These are phyloP conservation scores for Myiotriccus ornatus DNA, from an alignment of 2,797 vertebrate species.

Conservation along the genomic window DNA sequence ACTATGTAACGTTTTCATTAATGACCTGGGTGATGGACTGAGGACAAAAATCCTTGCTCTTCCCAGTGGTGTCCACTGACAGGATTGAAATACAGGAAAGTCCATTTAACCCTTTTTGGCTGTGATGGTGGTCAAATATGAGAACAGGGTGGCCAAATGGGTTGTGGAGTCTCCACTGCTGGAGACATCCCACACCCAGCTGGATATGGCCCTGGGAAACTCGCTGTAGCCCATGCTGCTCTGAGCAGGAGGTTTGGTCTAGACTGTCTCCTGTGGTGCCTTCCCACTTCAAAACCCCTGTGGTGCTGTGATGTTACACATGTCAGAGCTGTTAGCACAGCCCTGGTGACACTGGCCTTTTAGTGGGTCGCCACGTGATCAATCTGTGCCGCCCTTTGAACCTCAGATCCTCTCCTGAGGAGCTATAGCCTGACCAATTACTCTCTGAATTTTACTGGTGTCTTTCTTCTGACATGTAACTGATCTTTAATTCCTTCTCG, in stretches of 20 bases:
- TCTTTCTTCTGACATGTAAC: background rate
- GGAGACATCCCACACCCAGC: background rate
- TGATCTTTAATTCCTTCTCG: background rate
- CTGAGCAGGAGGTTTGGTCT: background rate
- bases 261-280: background rate
- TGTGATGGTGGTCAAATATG: background rate
- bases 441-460: background rate
- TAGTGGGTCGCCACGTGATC: background rate
- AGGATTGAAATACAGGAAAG: background rate
- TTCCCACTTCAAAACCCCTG: background rate
- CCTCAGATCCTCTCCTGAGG: background rate
- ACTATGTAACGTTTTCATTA: background rate
- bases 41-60: background rate
- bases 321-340: background rate
- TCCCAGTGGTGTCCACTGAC: background rate
- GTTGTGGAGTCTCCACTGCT: background rate
- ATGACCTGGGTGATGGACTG: background rate
- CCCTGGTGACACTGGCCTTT: background rate
- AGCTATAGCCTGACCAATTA: background rate
- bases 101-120: background rate
- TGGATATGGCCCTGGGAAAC: background rate
- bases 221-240: background rate
- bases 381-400: background rate
- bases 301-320: background rate
- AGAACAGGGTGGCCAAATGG: background rate